phyloP scores from a whole-genome alignment of 1,140 invertebrate genomes.

The Cotesia glomerata region DNA sequence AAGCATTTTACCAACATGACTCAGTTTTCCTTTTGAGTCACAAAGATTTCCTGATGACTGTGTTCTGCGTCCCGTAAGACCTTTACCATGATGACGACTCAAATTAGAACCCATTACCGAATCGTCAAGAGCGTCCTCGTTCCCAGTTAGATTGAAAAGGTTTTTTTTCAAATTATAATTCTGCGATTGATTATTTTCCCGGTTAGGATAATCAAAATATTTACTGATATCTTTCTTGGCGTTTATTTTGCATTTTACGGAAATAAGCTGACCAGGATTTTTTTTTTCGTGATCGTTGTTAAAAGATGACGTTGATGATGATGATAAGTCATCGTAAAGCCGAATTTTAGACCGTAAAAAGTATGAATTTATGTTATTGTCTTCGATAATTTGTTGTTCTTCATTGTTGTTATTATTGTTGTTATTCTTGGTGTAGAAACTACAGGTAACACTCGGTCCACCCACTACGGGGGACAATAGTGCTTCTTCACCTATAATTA shows the following conservation, averaged over 20 bases:
- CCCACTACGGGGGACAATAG: background rate
- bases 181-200: slow-evolving; percentile 50
- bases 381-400: background rate
- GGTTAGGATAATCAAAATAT: slow-evolving; percentile 50
- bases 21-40: slow-evolving; percentile 57
- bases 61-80: slow-evolving; percentile 70
- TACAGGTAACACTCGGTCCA: background rate
- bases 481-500: slow-evolving; percentile 15
- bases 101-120: slow-evolving; percentile 74
- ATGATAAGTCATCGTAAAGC: background rate
- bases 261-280: slow-evolving; percentile 30
- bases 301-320: background rate
- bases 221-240: slow-evolving; percentile 43
- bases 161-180: slow-evolving; percentile 37
- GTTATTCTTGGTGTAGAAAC: background rate
- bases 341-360: too few relatives aligned
- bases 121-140: slow-evolving; percentile 28
- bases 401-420: background rate
- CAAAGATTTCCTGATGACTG: slow-evolving; percentile 71
- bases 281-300: background rate
- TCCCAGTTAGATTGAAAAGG: slow-evolving; percentile 15
- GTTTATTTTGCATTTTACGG: slow-evolving; percentile 41
- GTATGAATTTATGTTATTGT: background rate
- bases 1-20: slow-evolving; percentile 60
- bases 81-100: slow-evolving; percentile 74